A percentile compares a stretch with the other conserved stretches of the same genome.
These are phyloP conservation scores for Drosophila teissieri DNA, from an alignment of 1,140 invertebrate genomes.

Conservation along the genomic window DNA sequence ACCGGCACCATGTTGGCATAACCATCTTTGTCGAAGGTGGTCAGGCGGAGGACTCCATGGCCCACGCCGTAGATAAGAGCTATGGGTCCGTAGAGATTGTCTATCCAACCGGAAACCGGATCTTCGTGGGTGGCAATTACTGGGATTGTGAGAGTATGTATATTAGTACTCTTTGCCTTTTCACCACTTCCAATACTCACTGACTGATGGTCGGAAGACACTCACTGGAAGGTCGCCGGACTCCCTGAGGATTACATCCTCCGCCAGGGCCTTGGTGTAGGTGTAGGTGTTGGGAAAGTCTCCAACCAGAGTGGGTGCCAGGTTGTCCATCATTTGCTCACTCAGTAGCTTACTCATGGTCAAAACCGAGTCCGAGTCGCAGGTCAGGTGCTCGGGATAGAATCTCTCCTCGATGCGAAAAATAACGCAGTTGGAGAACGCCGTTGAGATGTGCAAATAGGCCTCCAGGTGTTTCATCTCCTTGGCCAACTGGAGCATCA, in stretches of 20 bases:
- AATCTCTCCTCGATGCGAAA: constrained; percentile 88
- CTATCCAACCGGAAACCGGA: constrained; percentile 91
- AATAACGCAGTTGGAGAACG: constrained; percentile 89
- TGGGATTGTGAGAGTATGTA: constrained; percentile 87
- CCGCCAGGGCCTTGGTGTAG: constrained; percentile 92
- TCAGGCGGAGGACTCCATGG: constrained; percentile 90
- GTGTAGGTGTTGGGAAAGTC: constrained; percentile 93
- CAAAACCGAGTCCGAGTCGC: constrained; percentile 88
- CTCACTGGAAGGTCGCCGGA: constrained; percentile 89
- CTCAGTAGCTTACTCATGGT: constrained; percentile 85
- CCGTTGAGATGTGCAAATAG: constrained; percentile 90
- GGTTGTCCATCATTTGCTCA: constrained; percentile 87
- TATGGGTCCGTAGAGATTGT: constrained; percentile 95
- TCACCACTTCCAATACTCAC: constrained; percentile 83
- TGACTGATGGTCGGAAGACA: constrained; percentile 89
- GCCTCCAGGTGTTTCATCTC: constrained; percentile 88
- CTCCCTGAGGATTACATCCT: constrained; percentile 88
- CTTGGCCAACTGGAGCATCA: constrained; percentile 86
- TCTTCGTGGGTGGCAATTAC: constrained; percentile 93
- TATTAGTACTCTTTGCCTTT: no score
- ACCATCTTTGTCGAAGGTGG: constrained; percentile 85
- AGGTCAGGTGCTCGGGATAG: constrained; percentile 87
- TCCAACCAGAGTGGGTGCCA: constrained; percentile 88
- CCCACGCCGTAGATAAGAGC: constrained; percentile 88
- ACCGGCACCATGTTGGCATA: constrained; percentile 88